These are phyloP conservation scores for Eptesicus fuscus DNA, from an alignment of 2,113 vertebrate genomes.

Conservation along the genomic window DNA sequence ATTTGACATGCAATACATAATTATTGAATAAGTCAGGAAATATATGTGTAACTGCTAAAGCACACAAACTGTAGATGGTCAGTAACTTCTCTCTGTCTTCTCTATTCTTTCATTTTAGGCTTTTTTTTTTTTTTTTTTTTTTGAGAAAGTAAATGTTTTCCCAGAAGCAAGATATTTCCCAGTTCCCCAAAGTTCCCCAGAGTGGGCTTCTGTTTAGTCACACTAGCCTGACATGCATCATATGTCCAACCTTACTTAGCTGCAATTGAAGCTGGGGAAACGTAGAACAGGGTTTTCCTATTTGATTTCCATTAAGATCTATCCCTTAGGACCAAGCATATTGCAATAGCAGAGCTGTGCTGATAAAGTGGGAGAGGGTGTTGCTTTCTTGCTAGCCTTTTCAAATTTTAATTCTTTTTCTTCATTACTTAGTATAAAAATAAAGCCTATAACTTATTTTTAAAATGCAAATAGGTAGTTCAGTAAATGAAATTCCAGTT, in stretches of 20 bases:
- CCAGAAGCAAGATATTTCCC: neutral
- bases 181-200: neutral
- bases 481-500: neutral
- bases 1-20: neutral
- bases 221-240: neutral
- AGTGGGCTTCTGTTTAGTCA: neutral
- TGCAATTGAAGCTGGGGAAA: neutral
- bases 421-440: neutral
- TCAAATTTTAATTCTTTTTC: neutral
- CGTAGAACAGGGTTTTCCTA: neutral
- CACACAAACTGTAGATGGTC: neutral
- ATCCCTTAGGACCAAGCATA: neutral
- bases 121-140: neutral
- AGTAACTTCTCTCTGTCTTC: neutral
- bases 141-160: neutral
- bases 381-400: neutral
- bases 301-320: slow-evolving; percentile 2
- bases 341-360: neutral
- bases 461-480: neutral
- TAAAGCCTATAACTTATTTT: neutral
- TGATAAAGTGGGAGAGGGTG: neutral
- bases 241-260: neutral
- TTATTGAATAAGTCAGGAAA: neutral
- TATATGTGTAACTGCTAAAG: neutral
- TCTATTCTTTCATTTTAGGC: neutral